These are phyloP conservation scores for Drosophila kohkoa DNA, from an alignment of 1,140 invertebrate species.

Conservation along the genomic window DNA sequence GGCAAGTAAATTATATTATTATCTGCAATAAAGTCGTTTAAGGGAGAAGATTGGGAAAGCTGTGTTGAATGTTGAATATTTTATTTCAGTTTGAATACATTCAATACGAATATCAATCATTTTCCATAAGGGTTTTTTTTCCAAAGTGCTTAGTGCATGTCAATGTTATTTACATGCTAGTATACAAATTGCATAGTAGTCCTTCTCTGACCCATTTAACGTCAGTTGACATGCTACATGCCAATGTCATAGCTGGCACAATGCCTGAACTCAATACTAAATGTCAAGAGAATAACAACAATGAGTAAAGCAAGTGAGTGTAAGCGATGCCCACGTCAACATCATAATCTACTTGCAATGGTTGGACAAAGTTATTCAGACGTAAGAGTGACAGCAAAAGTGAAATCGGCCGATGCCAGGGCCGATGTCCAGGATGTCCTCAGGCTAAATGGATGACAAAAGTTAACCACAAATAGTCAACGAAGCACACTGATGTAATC, in stretches of 20 bases:
- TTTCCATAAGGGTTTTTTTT: not conserved
- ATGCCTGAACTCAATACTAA: conserved; percentile 7
- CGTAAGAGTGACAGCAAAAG: conserved; percentile 16
- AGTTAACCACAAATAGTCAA: conserved; percentile 21
- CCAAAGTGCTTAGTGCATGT: not conserved
- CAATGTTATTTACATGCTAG: not conserved
- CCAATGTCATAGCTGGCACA: conserved; percentile 33
- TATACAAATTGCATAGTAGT: conserved; percentile 4
- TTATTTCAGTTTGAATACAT: not conserved
- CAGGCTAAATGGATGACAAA: conserved; percentile 11
- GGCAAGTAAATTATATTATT: conserved; percentile 25
- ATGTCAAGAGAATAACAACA: conserved; percentile 13
- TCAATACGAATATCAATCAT: not conserved
- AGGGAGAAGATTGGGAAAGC: not conserved
- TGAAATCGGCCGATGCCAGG: conserved; percentile 22
- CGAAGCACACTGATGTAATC: not conserved
- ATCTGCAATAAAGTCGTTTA: not conserved
- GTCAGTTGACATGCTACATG: conserved; percentile 52
- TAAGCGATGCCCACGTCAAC: conserved; percentile 26
- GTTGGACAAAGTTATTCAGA: conserved; percentile 4
- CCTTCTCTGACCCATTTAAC: conserved; percentile 22
- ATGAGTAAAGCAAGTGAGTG: not conserved
- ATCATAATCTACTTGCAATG: conserved; percentile 38
- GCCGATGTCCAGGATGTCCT: conserved; percentile 16
- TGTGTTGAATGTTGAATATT: not conserved